These are phyloP conservation scores for Spheniscus mendiculus DNA, from an alignment of 2,113 vertebrate species.

Conservation along the genomic window DNA sequence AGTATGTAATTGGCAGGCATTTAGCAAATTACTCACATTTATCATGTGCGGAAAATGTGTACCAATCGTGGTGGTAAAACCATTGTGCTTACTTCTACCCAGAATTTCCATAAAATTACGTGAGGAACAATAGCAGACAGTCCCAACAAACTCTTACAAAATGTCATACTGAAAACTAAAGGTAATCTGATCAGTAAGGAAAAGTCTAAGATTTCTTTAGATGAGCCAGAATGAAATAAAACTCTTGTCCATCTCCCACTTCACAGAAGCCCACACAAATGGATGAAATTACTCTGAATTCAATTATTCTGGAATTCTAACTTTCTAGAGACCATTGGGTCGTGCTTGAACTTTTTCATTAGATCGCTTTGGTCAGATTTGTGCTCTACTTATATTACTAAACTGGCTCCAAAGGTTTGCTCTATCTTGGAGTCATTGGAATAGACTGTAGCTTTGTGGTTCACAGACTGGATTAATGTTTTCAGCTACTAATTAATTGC, in stretches of 20 bases:
- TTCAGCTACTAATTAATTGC: conserved; percentile 69
- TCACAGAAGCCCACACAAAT: conserved; percentile 71
- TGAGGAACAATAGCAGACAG: conserved; percentile 38
- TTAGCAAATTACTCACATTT: conserved; percentile 55
- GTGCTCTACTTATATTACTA: conserved; percentile 57
- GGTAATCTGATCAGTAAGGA: conserved; percentile 53
- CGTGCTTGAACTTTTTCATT: conserved; percentile 62
- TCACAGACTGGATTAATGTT: conserved; percentile 62
- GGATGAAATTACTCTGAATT: conserved; percentile 70
- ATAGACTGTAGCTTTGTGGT: conserved; percentile 54
- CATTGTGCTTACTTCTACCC: conserved; percentile 10
- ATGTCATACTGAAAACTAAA: conserved; percentile 41
- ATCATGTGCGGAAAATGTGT: conserved; percentile 26
- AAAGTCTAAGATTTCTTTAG: conserved; percentile 60
- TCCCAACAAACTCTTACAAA: conserved; percentile 32
- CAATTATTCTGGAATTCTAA: conserved; percentile 70
- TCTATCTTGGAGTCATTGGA: conserved; percentile 45
- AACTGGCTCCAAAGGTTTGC: conserved; percentile 56
- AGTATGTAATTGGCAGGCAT: conserved; percentile 34
- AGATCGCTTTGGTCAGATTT: conserved; percentile 53
- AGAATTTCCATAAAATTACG: conserved; percentile 52
- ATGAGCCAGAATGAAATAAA: conserved; percentile 67
- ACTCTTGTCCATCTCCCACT: conserved; percentile 66
- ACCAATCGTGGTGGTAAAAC: neutral
- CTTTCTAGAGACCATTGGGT: conserved; percentile 60